Base-by-base conservation (phyloP, 2,888 invertebrate species). In the Galerucella calmariensis region DNA sequence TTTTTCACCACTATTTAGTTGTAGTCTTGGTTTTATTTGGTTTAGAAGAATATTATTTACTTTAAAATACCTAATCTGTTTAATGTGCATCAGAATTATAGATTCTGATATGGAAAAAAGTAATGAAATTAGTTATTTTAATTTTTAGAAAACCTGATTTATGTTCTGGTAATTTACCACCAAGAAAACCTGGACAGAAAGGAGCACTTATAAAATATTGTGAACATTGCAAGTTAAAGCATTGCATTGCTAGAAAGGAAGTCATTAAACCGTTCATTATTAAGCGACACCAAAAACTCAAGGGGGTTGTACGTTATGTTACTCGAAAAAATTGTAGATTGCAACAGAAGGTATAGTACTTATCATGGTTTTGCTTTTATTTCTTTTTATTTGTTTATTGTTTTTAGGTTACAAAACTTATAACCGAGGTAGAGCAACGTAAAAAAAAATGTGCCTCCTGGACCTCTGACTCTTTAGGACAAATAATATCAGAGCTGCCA, bases 191-290 rank as follows among this genome's bases (percentile, higher is more conserved):
- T 48, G 48, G 48, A 12, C 10, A 48, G 48, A 48, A 48, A 48
- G 48, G 48, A 48, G 48, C 48, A 48, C 48, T 48, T 48, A 48
- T n/a, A n/a, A n/a, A 48, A 48, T 48, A 48, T 48, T 48, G 48
- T 48, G 48, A 48, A 48, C 48, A 48, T 48, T 48, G 48, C 48
- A 9, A 48, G 48, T 9, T 48, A 48, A 48, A 48, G 12, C 48
- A 48, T 48, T 48, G 48, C 48, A 48, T 12, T 12, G 48, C 10
- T 48, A 48, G 12, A 12, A 48, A 48, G 48, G 44, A 44, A 44
- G 44, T 44, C 6, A 44, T 44, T 44, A 44, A 48, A 48, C 48
- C 48, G 48, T 48, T 12, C 48, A 48, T 48, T 48, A 48, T 48
- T 48, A 48, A 48, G 48, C 48, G 12, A 12, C 48, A 48, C 48